Conservation (phyloP, 92 coral and sea anemone genomes). For the Actinernus sp. region DNA sequence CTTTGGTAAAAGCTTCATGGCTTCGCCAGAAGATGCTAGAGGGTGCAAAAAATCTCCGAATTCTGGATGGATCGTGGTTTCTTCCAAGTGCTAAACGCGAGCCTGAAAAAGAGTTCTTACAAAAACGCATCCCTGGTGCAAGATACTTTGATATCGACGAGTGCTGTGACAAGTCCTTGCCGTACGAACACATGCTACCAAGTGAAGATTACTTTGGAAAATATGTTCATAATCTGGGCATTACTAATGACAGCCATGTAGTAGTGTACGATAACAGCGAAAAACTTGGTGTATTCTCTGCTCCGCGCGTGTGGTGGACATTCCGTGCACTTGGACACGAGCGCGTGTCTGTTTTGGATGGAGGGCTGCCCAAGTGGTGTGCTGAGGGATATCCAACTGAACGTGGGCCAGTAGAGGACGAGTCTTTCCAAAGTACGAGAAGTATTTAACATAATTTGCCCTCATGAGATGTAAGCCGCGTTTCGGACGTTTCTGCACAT, state of each 20-base stretch:
- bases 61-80: constrained; percentile 94
- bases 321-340: constrained; percentile 94
- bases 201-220: constrained; percentile 72
- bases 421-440: constrained; percentile 18
- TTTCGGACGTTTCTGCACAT: too few relatives aligned
- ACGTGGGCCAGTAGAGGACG: constrained; percentile 55
- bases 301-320: constrained; percentile 98
- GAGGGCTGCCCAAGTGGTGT: constrained; percentile 90
- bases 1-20: constrained; percentile 73
- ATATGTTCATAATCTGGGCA: constrained; percentile 84
- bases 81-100: constrained; percentile 82
- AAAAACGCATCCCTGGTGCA: constrained; percentile 88
- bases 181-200: constrained; percentile 87
- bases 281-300: constrained; percentile 81
- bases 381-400: constrained; percentile 71
- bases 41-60: constrained; percentile 62
- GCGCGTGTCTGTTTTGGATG: constrained; percentile 87
- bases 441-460: not conserved
- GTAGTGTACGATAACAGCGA: constrained; percentile 87
- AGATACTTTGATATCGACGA: constrained; percentile 89
- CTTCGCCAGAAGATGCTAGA: constrained; percentile 75
- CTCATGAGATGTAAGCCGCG: too few relatives aligned
- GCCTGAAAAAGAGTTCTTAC: constrained; percentile 68
- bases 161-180: constrained; percentile 75
- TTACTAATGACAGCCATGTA: constrained; percentile 87